These are phyloP conservation scores for Rhagonycha lutea DNA, from an alignment of 2,888 invertebrate species.

Conservation along the genomic window DNA sequence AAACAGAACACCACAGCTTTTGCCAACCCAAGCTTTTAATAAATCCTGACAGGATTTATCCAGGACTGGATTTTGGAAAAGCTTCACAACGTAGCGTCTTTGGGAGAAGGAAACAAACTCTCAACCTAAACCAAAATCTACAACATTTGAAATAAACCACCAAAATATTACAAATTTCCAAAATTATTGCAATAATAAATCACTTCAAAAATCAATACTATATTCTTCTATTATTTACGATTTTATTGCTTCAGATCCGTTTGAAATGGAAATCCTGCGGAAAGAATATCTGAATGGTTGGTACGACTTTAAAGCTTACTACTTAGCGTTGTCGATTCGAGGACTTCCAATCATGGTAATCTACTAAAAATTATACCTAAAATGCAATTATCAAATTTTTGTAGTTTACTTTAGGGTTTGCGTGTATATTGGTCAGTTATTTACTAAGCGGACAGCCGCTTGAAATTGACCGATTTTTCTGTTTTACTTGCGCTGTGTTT, in stretches of 20 bases:
- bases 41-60: too few species aligned
- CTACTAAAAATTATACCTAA: background rate
- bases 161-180: too few species aligned
- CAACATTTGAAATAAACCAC: too few species aligned
- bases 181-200: too few species aligned
- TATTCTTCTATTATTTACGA: too few species aligned
- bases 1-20: too few species aligned
- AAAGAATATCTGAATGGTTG: conserved; percentile 70
- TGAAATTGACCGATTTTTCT: background rate
- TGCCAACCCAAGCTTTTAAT: too few species aligned
- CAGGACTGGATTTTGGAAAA: too few species aligned
- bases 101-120: too few species aligned
- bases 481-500: background rate
- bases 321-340: conserved; percentile 60
- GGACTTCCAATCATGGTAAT: conserved; percentile 55
- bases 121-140: too few species aligned
- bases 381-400: background rate
- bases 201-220: too few species aligned
- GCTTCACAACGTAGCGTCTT: too few species aligned
- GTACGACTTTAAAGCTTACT: conserved; percentile 69
- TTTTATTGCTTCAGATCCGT: conserved; percentile 58
- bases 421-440: background rate
- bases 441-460: background rate
- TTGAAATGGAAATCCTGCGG: conserved; percentile 62
- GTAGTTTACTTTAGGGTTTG: background rate